Evolutionary conservation across 1,140 invertebrate species (phyloP), one percentile per base, ranked within the genome.

Genomic region (Drosophila asahinai): DNA sequence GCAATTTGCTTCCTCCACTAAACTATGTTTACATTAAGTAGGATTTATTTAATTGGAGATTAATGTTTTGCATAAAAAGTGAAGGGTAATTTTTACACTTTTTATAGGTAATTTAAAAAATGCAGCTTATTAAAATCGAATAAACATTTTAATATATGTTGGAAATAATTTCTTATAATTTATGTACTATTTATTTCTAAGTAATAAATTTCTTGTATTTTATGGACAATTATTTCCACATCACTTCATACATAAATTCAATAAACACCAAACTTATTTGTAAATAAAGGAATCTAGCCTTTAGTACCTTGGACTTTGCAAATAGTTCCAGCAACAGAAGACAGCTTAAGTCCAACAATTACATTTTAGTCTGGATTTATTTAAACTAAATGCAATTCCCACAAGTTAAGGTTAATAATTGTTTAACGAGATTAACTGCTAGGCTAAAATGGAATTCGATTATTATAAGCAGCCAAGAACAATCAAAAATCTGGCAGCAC

Each of bases 331-430:
- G 1, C 1, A 22, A 38, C 12, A 55, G 0, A 4, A 54, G 3
- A 19, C 17, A 15, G 6, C 7, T 33, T 36, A 19, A 54, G 19
- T 36, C 8, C 30, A 19, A 14, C 5, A 14, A 19, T 7, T 33
- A 52, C 5, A 19, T 36, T 4, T 22, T 9, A 33, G 14, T 54
- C 3, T 3, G 12, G 12, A 54, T 36, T 36, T 36, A 36, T 30
- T 54, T 3, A 9, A 5, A 33, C 12, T 15, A 15, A 38, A 38
- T 22, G 14, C 3, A 38, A 38, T 9, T 15, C 8, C 14, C 52
- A 55, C 52, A 55, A 55, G 4, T 22, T 38, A 22, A 22, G 14
- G 33, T 38, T 38, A 22, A 55, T 38, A 55, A 38, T 55, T 55
- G 12, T 19, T 55, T 55, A 38, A 38, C 15, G 19, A 57, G 15